A percentile compares a stretch with the other conserved stretches of the same genome.
These are phyloP conservation scores for Drosophila suboccidentalis DNA, from an alignment of 2,888 invertebrate species.

Conservation along the genomic window DNA sequence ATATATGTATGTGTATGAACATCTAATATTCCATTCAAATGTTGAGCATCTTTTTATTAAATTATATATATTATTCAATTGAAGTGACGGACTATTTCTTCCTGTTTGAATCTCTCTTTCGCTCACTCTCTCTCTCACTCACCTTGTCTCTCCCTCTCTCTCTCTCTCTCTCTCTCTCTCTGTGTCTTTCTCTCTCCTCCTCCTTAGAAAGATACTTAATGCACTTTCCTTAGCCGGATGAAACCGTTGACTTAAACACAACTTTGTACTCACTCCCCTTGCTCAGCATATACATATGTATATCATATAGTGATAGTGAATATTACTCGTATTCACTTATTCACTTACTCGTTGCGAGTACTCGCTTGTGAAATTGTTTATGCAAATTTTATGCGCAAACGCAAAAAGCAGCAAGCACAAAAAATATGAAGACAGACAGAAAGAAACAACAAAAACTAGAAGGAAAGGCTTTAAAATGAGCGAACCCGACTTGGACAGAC, in stretches of 20 bases:
- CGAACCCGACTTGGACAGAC: not conserved
- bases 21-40: not conserved
- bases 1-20: no score
- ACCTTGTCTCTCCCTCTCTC: not conserved
- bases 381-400: slow-evolving; percentile 75
- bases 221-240: not conserved
- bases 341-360: slow-evolving; percentile 36
- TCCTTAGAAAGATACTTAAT: not conserved
- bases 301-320: slow-evolving; percentile 13
- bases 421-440: slow-evolving; percentile 9
- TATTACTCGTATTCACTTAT: slow-evolving; percentile 39
- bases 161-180: not conserved
- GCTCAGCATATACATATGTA: not conserved
- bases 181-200: not conserved
- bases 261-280: not conserved
- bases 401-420: slow-evolving; percentile 42
- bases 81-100: not conserved
- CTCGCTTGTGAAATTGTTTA: slow-evolving; percentile 62
- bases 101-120: not conserved
- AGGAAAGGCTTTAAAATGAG: not conserved
- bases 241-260: not conserved
- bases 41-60: not conserved
- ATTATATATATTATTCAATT: not conserved
- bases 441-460: not conserved
- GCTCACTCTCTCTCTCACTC: not conserved